Evolutionary conservation across 2,888 invertebrate species (phyloP), one percentile per base, ranked within the genome.

Genomic region (Microplitis deprimator): DNA sequence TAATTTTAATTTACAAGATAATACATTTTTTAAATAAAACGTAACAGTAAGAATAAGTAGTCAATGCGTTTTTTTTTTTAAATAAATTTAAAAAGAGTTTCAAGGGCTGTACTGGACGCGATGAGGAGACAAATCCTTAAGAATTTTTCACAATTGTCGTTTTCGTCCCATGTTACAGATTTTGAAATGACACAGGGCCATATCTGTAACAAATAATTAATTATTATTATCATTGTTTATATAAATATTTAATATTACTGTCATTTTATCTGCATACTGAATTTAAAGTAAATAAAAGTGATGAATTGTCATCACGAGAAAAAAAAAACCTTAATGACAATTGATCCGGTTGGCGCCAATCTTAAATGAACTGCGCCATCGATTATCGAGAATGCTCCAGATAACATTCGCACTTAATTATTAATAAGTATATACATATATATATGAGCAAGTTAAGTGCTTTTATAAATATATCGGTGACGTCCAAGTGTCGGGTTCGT

Each of bases 101-200:
- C 62, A 77, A 17, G 59, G 61, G 67, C 76, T 68, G 69, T 69
- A 67, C 72, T 72, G 67, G 77, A 77, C 29, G 29, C 65, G 65
- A 65, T 65, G 38, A 78, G 75, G 70, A 69, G 73, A 69, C 70
- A 75, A 68, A 65, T 69, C 65, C 67, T 1, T 20, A 1, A 20
- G 1, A 20, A 20, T 60, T 29, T n/a, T 38, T 29, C 6, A 86
- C 80, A 84, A 79, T 79, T 88, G 88, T 83, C 93, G 90, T 86
- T 93, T 93, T 75, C 93, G 91, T 13, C 94, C 93, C 92, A 94
- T 93, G 86, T 93, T 93, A 90, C 94, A 94, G 79, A 94, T 93
- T 90, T 94, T 94, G 89, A 94, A 93, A 83, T 93, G 93, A 87
- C 94, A 94, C 73, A 93, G 91, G 50, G 92, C 91, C 92, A 93